phyloP scores from a whole-genome alignment of 2,888 invertebrate species.

The Tetragonisca angustula region DNA sequence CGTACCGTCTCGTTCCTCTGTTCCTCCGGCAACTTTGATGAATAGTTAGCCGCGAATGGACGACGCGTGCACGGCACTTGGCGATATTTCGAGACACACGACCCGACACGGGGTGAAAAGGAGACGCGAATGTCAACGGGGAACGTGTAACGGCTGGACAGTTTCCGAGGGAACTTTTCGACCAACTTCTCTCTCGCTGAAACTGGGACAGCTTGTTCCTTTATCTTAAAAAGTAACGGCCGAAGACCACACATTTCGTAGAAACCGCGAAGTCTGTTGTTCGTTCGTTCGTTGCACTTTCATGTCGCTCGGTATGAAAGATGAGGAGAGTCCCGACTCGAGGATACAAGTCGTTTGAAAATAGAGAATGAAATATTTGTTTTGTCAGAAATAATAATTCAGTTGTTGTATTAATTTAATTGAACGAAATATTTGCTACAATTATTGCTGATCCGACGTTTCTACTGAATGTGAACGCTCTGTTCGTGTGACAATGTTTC shows the following conservation, averaged over 20 bases:
- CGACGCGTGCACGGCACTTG: slow-evolving; percentile 24
- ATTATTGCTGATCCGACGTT: too few relatives aligned
- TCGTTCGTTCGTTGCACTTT: too few relatives aligned
- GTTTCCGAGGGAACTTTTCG: neutral
- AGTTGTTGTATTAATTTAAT: neutral
- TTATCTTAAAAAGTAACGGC: neutral
- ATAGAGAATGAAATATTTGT: neutral
- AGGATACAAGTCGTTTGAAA: neutral
- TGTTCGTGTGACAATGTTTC: too few relatives aligned
- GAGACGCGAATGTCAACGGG: slow-evolving; percentile 23
- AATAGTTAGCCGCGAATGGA: slow-evolving; percentile 44
- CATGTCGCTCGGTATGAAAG: too few relatives aligned
- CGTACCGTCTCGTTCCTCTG: neutral
- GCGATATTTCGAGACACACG: slow-evolving; percentile 37
- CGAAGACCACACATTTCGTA: too few relatives aligned
- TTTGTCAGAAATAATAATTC: neutral
- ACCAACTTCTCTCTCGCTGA: neutral
- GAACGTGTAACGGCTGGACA: neutral
- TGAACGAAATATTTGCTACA: too few relatives aligned
- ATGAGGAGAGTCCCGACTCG: neutral
- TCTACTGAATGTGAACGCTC: too few relatives aligned
- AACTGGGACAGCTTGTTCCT: neutral
- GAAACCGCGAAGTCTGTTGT: too few relatives aligned
- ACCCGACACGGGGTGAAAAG: slow-evolving; percentile 24
- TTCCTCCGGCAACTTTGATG: slow-evolving; percentile 40